A percentile compares a stretch with the other conserved stretches of the same genome.
These are phyloP conservation scores for Phytoseiulus persimilis DNA, from an alignment of 2,888 invertebrate genomes.

Conservation along the genomic window DNA sequence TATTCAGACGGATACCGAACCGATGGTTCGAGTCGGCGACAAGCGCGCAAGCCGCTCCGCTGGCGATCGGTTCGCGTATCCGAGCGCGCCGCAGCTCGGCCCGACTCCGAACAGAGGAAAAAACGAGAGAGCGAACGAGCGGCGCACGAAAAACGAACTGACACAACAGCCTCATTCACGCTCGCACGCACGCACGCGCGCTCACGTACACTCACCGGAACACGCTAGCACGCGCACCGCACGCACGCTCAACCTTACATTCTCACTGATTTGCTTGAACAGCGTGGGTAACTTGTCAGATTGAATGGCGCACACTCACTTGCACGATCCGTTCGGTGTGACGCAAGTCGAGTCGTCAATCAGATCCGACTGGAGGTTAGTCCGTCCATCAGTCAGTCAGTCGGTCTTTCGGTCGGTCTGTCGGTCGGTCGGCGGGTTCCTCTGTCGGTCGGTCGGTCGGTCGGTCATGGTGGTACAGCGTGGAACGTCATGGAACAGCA, in stretches of 20 bases:
- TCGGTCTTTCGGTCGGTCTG: neutral
- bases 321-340: neutral
- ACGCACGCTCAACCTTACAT: neutral
- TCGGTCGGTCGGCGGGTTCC: neutral
- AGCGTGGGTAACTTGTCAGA: neutral
- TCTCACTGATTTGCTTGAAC: neutral
- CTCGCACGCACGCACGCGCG: neutral
- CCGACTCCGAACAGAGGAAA: neutral
- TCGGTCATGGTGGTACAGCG: conserved; percentile 6
- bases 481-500: conserved; percentile 5
- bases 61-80: neutral
- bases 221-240: neutral
- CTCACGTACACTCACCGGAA: conserved; percentile 10
- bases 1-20: too few relatives aligned
- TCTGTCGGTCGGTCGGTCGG: conserved; percentile 13
- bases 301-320: neutral
- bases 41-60: neutral
- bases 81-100: neutral
- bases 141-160: neutral
- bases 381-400: neutral
- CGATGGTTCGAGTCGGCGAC: neutral
- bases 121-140: conserved; percentile 10
- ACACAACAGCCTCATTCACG: neutral
- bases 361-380: neutral
- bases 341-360: neutral